A percentile compares a stretch with the other conserved stretches of the same genome.
phyloP scores from a whole-genome alignment of 2,113 vertebrate species.

The Ictalurus punctatus region DNA sequence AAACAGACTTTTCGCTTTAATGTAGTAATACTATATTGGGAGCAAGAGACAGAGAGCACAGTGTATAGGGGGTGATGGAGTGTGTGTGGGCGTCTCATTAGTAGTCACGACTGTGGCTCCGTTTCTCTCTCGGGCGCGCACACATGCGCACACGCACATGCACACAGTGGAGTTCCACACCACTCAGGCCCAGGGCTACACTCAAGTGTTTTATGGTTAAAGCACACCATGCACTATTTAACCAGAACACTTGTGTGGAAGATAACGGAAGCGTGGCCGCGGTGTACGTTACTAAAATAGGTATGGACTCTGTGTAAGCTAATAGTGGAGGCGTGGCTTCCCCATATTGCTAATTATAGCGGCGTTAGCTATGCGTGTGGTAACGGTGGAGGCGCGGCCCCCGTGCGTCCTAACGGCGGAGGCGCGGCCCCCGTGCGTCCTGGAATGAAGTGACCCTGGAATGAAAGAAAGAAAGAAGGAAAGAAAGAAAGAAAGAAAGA shows the following conservation, averaged over 20 bases:
- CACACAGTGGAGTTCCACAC: neutral
- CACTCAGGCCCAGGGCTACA: neutral
- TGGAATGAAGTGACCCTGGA: neutral
- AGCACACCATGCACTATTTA: neutral
- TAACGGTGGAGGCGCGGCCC: neutral
- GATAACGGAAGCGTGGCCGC: neutral
- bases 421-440: neutral
- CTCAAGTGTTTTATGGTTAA: neutral
- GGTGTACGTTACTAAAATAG: neutral
- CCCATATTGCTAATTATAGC: neutral
- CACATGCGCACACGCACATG: neutral
- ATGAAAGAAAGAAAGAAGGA: neutral
- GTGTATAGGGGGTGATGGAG: neutral
- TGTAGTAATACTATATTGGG: neutral
- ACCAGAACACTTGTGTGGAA: neutral
- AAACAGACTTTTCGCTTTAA: neutral
- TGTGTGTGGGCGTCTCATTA: conserved; percentile 18
- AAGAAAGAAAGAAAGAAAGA: neutral
- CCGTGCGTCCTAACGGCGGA: neutral
- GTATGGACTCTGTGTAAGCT: neutral
- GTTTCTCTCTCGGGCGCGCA: neutral
- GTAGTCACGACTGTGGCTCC: neutral
- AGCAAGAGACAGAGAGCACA: neutral
- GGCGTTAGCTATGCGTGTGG: neutral
- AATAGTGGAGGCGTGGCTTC: neutral